These are phyloP conservation scores for Hydrocynus forskahlii DNA, from an alignment of 2,797 vertebrate genomes.

Conservation along the genomic window DNA sequence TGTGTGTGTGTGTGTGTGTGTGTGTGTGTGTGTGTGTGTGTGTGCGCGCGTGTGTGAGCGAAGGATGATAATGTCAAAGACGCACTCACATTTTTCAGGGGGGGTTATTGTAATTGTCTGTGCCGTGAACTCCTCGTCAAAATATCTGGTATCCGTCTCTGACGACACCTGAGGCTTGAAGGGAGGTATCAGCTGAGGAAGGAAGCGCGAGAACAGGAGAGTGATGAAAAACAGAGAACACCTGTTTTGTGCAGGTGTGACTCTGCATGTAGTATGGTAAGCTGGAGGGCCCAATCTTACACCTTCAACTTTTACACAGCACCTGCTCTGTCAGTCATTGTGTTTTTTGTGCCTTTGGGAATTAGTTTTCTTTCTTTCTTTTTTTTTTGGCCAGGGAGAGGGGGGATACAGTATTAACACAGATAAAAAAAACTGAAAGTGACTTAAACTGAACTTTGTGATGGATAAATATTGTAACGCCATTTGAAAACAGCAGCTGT, in stretches of 20 bases:
- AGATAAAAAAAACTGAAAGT: too few relatives aligned
- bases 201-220: constrained; percentile 61
- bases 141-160: constrained; percentile 98
- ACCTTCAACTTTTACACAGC: constrained; percentile 54
- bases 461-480: too few relatives aligned
- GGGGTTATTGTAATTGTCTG: constrained; percentile 99
- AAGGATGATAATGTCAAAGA: constrained; percentile 14
- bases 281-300: constrained; percentile 64
- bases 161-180: constrained; percentile 99
- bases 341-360: constrained; percentile 27
- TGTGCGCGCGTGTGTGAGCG: background rate
- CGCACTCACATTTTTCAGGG: constrained; percentile 95
- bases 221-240: constrained; percentile 26
- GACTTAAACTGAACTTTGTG: too few relatives aligned
- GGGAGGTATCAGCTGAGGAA: constrained; percentile 88
- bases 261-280: constrained; percentile 49
- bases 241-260: constrained; percentile 48
- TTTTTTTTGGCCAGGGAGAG: background rate
- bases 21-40: background rate
- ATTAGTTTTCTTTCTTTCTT: constrained; percentile 3
- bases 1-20: background rate
- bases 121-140: constrained; percentile 98
- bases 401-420: too few relatives aligned
- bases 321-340: constrained; percentile 42
- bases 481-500: too few relatives aligned